A percentile compares a stretch with the other conserved stretches of the same genome.
Conservation (phyloP, 1,140 invertebrate genomes). For the Streblospio benedicti region DNA sequence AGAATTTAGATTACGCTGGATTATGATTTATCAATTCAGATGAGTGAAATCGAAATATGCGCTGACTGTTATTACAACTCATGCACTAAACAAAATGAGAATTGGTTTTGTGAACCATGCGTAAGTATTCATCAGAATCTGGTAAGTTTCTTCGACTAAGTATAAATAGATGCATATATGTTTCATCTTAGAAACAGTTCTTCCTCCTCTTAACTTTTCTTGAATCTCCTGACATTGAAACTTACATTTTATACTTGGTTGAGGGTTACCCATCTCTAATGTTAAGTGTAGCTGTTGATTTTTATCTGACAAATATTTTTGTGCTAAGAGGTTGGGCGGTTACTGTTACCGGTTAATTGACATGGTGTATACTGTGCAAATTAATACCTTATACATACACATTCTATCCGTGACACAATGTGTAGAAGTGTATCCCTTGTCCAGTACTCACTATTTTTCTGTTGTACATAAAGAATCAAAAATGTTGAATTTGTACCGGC, state of each 20-base stretch:
- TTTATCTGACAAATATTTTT: not conserved
- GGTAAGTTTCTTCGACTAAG: not conserved
- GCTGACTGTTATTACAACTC: constrained; percentile 82
- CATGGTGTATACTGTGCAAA: too few relatives aligned
- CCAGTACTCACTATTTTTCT: too few relatives aligned
- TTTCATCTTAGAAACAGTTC: not conserved
- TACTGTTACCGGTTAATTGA: too few relatives aligned
- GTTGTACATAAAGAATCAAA: too few relatives aligned
- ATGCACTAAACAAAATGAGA: constrained; percentile 61
- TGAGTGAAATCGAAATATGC: constrained; percentile 86
- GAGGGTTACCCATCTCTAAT: not conserved
- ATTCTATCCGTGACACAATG: too few relatives aligned
- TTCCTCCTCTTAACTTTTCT: not conserved
- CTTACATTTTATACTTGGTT: not conserved
- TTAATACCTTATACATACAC: too few relatives aligned
- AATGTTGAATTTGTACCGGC: too few relatives aligned
- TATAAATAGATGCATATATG: not conserved
- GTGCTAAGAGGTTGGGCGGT: too few relatives aligned
- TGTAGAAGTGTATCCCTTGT: too few relatives aligned
- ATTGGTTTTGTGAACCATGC: constrained; percentile 87
- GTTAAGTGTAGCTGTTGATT: not conserved
- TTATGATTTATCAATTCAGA: too few relatives aligned
- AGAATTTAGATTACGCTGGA: too few relatives aligned
- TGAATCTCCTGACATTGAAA: not conserved
- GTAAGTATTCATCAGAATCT: constrained; percentile 46